Evolutionary conservation across 2,113 vertebrate species (phyloP).

Genomic region (Lophotis ruficrista): DNA sequence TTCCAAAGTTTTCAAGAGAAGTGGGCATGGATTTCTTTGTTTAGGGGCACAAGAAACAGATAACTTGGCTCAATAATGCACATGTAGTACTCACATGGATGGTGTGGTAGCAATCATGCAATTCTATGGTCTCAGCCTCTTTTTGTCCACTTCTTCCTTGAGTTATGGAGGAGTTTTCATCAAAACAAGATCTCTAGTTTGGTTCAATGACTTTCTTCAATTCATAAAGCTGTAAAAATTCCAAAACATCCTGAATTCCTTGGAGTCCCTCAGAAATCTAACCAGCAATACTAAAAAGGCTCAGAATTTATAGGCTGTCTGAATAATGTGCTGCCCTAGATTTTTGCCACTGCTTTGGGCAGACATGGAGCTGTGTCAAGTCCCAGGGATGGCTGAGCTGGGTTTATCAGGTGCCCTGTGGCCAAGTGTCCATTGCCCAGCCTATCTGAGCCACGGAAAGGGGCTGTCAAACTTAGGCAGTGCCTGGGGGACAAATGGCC

Average conservation of each 20-base stretch:
- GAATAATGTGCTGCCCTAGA: too few relatives aligned
- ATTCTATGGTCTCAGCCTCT: background rate
- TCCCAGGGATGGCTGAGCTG: accelerated
- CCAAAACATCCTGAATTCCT: background rate
- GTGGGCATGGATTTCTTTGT: background rate
- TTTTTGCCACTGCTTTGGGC: background rate
- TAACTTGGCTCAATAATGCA: background rate
- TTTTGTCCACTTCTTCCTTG: background rate
- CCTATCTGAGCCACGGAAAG: background rate
- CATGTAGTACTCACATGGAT: too few relatives aligned
- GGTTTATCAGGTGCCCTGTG: background rate
- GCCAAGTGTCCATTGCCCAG: background rate
- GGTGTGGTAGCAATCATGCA: background rate
- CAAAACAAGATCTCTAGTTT: background rate
- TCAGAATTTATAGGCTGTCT: background rate
- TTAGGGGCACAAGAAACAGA: background rate
- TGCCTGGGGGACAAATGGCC: accelerated
- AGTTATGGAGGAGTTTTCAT: background rate
- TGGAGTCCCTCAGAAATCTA: background rate
- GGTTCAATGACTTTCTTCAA: background rate
- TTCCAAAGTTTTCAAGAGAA: background rate
- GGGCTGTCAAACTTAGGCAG: background rate
- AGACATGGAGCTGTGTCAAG: accelerated
- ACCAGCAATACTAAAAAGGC: background rate
- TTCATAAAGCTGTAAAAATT: background rate